Percentiles rank a stretch among this genome's conserved stretches.
Evolutionary conservation across 1,140 invertebrate species (phyloP).

Genomic region (Neoseiulus cucumeris): DNA sequence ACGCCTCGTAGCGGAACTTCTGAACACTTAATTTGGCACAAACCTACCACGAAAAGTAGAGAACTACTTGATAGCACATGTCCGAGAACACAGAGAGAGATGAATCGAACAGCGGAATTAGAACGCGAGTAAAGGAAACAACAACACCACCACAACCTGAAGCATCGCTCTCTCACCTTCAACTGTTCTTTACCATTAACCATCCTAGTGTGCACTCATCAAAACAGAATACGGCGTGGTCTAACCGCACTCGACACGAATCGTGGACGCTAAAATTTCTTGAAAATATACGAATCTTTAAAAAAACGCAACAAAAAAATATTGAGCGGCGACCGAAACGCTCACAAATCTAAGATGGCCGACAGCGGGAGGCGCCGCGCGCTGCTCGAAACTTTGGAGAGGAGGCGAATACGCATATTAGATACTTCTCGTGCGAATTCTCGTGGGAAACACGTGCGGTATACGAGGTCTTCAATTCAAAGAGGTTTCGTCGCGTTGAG

Average conservation of each 20-base stretch:
- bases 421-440: no score
- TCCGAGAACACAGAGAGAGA: neutral
- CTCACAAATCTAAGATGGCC: conserved; percentile 10
- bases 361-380: neutral
- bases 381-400: no score
- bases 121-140: neutral
- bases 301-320: neutral
- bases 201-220: conserved; percentile 10
- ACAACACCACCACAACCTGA: no score
- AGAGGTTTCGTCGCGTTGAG: no score
- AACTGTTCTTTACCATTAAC: conserved; percentile 11
- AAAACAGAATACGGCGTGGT: neutral
- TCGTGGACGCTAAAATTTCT: neutral
- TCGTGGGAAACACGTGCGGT: no score
- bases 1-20: no score
- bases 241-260: neutral
- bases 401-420: no score
- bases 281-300: neutral
- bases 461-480: no score
- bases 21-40: no score
- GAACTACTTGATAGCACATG: neutral
- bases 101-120: neutral
- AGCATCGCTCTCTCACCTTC: neutral
- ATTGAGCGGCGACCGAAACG: neutral
- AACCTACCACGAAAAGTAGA: neutral